Evolutionary conservation across 2,888 invertebrate genomes (phyloP).

Genomic region (Ditylenchus weischeri): DNA sequence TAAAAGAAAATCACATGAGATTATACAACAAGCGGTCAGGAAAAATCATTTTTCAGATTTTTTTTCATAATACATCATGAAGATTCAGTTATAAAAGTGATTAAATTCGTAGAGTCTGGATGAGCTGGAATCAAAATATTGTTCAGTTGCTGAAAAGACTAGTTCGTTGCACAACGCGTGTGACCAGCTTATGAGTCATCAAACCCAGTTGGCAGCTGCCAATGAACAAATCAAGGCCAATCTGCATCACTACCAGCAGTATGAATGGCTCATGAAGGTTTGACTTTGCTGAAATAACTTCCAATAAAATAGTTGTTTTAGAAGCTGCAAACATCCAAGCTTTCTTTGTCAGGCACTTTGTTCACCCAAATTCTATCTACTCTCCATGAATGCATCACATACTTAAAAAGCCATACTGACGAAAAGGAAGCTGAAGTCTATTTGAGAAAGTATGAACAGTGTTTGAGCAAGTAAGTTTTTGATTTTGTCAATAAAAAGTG

Average conservation of each 20-base stretch:
- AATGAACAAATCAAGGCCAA: conserved; percentile 56
- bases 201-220: conserved; percentile 53
- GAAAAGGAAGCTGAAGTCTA: conserved; percentile 49
- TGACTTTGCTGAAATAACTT: not conserved
- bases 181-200: conserved; percentile 53
- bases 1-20: too few relatives aligned
- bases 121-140: conserved; percentile 45
- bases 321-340: conserved; percentile 47
- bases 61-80: too few relatives aligned
- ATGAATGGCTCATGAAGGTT: conserved; percentile 55
- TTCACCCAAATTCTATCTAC: conserved; percentile 55
- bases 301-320: conserved; percentile 23
- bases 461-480: conserved; percentile 45
- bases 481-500: not conserved
- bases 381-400: conserved; percentile 53
- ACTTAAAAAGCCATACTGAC: conserved; percentile 49
- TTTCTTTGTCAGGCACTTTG: conserved; percentile 51
- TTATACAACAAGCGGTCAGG: too few relatives aligned
- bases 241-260: conserved; percentile 56
- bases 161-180: conserved; percentile 56
- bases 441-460: conserved; percentile 53
- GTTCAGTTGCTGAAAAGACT: conserved; percentile 51
- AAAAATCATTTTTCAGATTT: too few relatives aligned
- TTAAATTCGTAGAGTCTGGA: conserved; percentile 40
- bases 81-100: too few relatives aligned